A percentile compares a stretch with the other conserved stretches of the same genome.
These are phyloP conservation scores for Deilephila porcellus DNA, from an alignment of 2,888 invertebrate genomes.

Conservation along the genomic window DNA sequence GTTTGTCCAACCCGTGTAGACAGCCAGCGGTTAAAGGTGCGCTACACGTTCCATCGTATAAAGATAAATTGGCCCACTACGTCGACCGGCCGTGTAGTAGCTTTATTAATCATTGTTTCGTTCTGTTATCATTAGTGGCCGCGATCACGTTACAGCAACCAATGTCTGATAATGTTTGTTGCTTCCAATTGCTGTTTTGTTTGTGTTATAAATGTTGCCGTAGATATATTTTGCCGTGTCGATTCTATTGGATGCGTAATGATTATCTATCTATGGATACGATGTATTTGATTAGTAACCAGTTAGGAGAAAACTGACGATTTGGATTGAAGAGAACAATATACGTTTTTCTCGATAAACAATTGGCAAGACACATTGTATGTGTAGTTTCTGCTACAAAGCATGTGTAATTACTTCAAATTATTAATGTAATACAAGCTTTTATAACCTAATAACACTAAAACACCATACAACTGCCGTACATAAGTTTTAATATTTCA, in stretches of 20 bases:
- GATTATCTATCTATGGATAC: no score
- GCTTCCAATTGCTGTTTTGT: not conserved
- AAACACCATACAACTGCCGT: no score
- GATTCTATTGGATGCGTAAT: no score
- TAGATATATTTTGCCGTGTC: no score
- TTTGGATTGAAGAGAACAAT: no score
- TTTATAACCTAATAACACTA: not conserved
- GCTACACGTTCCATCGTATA: not conserved
- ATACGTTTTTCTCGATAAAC: no score
- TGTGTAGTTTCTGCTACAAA: no score
- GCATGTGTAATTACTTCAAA: no score
- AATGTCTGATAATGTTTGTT: not conserved
- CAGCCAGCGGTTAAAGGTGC: not conserved
- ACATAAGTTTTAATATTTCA: not conserved
- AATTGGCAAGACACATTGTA: no score
- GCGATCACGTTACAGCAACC: not conserved
- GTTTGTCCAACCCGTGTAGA: not conserved
- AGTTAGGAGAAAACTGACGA: no score
- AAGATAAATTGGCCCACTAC: not conserved
- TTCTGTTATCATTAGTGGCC: constrained; percentile 3
- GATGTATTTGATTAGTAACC: no score
- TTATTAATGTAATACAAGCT: not conserved
- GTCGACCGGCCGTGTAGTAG: not conserved
- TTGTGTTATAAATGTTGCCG: not conserved
- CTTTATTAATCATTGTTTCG: constrained; percentile 13